Evolutionary conservation across 2,113 vertebrate species (phyloP), one percentile per base, ranked within the genome.

Genomic region (Gobius niger): DNA sequence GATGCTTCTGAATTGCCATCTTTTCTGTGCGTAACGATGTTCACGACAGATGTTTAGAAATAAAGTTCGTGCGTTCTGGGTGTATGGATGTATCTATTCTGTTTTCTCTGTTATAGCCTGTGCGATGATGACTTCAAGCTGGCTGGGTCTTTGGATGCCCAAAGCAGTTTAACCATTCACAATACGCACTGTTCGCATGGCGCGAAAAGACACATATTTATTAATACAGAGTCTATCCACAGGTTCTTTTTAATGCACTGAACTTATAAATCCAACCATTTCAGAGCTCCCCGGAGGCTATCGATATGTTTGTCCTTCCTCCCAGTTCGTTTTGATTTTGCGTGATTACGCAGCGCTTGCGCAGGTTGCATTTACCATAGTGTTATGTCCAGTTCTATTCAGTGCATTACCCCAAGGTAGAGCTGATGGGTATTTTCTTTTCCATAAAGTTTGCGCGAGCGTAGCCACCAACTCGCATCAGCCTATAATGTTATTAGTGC

Each of bases 21-120:
- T 60, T 60, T 16, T 78, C 73, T 64, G 62, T 64, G 73, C 64
- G 80, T 67, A 61, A 64, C 67, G 68, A 73, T 68, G 72, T 78
- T 87, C 68, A 70, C 80, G 78, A 77, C 84, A 79, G 76, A 81
- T 78, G 72, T 80, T 47, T 24, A 71, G 62, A 85, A 85, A 84
- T 84, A 84, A 85, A 87, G 77, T 84, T 78, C 19, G 70, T 63
- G 75, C 77, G 75, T 65, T 67, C 11, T 76, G 68, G 34, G 50
- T 74, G 46, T 52, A 61, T 75, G 60, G 52, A 44, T 63, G 24
- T 50, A 53, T 56, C 46, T 54, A 54, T 65, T 7, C 60, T 0
- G 72, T 5, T 65, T 54, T 6, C 61, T 24, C 52, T 54, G 19
- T 24, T 47, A 9, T 19, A 34, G 24, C 24, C 24, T 4, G 12